Percentiles rank a stretch among this genome's conserved stretches.
These are phyloP conservation scores for Enteromius viviparus DNA, from an alignment of 2,797 vertebrate genomes.

Conservation along the genomic window DNA sequence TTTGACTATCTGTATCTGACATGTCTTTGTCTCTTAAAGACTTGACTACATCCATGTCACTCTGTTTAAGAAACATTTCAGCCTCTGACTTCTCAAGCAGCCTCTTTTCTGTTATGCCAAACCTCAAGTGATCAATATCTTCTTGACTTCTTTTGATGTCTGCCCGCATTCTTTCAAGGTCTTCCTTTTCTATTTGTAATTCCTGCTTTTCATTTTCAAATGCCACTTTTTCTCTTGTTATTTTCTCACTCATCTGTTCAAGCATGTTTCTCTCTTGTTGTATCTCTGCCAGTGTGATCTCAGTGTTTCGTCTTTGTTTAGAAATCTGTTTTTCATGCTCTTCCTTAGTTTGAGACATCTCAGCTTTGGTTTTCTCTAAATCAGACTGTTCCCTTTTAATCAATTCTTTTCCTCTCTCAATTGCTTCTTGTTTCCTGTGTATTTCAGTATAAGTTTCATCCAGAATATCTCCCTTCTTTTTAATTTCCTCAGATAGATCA, in stretches of 20 bases:
- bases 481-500: neutral
- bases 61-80: constrained; percentile 1
- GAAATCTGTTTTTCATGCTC: constrained; percentile 9
- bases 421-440: constrained; percentile 16
- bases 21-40: neutral
- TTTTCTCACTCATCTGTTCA: constrained; percentile 10
- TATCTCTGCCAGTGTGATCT: neutral
- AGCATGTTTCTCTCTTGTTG: constrained; percentile 9
- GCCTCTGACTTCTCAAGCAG: constrained; percentile 12
- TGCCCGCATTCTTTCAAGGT: neutral
- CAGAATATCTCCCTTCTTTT: neutral
- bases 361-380: constrained; percentile 5
- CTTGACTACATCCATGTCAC: neutral
- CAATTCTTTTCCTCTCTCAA: constrained; percentile 7
- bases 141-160: constrained; percentile 20
- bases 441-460: constrained; percentile 9
- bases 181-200: constrained; percentile 14
- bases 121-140: constrained; percentile 4
- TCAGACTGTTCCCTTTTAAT: constrained; percentile 7
- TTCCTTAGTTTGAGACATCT: neutral
- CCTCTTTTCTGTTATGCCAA: constrained; percentile 21
- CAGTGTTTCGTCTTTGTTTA: constrained; percentile 6
- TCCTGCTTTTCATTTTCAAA: constrained; percentile 21
- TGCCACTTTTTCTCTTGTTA: constrained; percentile 3
- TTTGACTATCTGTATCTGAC: neutral